These are phyloP conservation scores for Notothenia rossii DNA, from an alignment of 2,113 vertebrate species.

Conservation along the genomic window DNA sequence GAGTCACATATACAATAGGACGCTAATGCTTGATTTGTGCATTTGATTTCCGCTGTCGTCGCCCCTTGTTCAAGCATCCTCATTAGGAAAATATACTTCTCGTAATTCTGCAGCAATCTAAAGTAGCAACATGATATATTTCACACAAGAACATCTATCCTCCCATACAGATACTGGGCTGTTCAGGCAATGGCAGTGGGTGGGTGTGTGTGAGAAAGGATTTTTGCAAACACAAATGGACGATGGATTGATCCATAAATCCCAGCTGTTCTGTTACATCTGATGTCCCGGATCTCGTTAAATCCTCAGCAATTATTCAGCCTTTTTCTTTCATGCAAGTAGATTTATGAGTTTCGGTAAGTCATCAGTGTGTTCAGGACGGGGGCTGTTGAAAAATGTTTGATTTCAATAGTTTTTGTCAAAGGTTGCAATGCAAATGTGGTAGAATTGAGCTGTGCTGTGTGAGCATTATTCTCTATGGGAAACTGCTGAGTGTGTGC, in stretches of 20 bases:
- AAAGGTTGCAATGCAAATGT: constrained; percentile 35
- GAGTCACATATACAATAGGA: neutral
- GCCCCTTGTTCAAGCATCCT: neutral
- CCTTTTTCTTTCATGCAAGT: neutral
- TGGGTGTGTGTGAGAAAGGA: constrained; percentile 1
- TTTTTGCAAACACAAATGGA: constrained; percentile 13
- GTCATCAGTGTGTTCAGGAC: neutral
- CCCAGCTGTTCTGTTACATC: constrained; percentile 42
- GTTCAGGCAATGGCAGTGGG: constrained; percentile 2
- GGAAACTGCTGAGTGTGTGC: constrained; percentile 40
- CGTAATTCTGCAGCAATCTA: neutral
- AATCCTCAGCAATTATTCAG: constrained; percentile 22
- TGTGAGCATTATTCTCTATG: constrained; percentile 11
- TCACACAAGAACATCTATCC: neutral
- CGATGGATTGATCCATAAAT: neutral
- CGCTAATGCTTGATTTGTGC: neutral
- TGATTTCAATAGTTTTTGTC: constrained; percentile 13
- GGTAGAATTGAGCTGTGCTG: constrained; percentile 13
- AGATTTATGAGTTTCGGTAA: neutral
- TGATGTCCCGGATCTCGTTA: neutral
- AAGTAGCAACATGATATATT: no score
- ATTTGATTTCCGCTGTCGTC: neutral
- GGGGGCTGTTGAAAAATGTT: neutral
- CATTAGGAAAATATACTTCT: neutral
- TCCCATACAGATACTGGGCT: neutral